Base-by-base conservation (phyloP, 2,888 invertebrate genomes). In the Dryococelus australis region DNA sequence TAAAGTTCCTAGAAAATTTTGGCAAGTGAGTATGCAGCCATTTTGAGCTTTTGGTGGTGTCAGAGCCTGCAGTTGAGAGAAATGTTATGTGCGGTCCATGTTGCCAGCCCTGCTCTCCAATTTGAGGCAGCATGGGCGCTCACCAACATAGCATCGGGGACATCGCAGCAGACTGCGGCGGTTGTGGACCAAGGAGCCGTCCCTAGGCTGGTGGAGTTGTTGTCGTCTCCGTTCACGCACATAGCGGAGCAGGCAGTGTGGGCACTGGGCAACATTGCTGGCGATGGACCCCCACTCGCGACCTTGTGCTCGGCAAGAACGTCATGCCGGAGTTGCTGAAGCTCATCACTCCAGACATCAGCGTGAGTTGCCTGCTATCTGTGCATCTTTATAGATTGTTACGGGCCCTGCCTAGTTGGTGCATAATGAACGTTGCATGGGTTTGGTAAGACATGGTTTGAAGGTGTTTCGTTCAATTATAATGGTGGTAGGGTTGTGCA, bases 111-210 rank as follows among this genome's bases (percentile, higher is more conserved):
- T 0, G 93, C 95, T 86, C 93, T 98, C 0, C 97, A 99, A 92
- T 99, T 99, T 93, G 99, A 99, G 93, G 97, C 99, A 0, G 97
- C 99, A 0, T 99, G 99, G 99, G 98, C 98, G 0, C 93, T 99
- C 87, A 99, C 99, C 43, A 99, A 99, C 91, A 97, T 99, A 87
- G 99, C 99, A 0, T 99, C 99, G 0, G 99, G 99, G 13, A 97
- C 97, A 0, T 95, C 97, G 0, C 96, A 96, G 0, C 98, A 99
- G 92, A 99, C 99, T 0, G 94, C 96, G 90, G 95, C 96, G 27
- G 98, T 99, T 0, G 96, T 99, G 5, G 93, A 96, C 91, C 95
- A 96, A 78, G 97, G 97, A n/a, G 98, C 98, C 0, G 94, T 99
- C 35, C 97, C 97, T 0, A 95, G 96, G 88, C 94, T 99, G 86